Evolutionary conservation across 2,888 invertebrate species (phyloP).

Genomic region (Laothoe populi): DNA sequence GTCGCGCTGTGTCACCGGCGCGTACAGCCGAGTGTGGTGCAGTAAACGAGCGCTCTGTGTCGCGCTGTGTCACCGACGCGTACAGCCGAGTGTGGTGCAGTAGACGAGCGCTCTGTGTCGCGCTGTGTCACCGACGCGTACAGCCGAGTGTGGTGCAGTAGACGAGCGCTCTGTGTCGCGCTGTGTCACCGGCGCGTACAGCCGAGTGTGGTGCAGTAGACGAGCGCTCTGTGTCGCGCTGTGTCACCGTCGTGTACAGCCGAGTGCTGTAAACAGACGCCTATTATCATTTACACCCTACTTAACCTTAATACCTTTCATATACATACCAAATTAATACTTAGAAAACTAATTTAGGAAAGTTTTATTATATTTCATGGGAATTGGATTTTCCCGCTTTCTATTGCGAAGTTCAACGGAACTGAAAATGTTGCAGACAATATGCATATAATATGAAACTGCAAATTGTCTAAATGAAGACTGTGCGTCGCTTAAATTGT

Average conservation of each 20-base stretch:
- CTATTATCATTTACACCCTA: neutral
- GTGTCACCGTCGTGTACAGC: neutral
- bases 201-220: conserved; percentile 19
- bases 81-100: no score
- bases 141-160: neutral
- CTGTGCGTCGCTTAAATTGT: no score
- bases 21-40: no score
- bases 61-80: no score
- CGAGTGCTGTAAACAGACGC: neutral
- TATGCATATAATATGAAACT: neutral
- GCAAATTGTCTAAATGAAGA: neutral
- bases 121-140: no score
- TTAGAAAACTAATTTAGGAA: conserved; percentile 46
- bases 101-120: no score
- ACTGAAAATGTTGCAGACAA: conserved; percentile 4
- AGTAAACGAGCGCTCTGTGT: no score
- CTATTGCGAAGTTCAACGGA: conserved; percentile 27
- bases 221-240: neutral
- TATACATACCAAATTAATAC: conserved; percentile 45
- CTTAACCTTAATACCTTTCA: neutral
- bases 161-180: conserved; percentile 6
- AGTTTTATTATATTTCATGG: conserved; percentile 49
- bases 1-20: no score
- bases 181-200: conserved; percentile 6
- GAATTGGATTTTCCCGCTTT: conserved; percentile 42